Percentiles rank a stretch among this genome's conserved stretches.
These are phyloP conservation scores for Lepidochrysops patricia DNA, from an alignment of 2,888 invertebrate genomes.

Conservation along the genomic window DNA sequence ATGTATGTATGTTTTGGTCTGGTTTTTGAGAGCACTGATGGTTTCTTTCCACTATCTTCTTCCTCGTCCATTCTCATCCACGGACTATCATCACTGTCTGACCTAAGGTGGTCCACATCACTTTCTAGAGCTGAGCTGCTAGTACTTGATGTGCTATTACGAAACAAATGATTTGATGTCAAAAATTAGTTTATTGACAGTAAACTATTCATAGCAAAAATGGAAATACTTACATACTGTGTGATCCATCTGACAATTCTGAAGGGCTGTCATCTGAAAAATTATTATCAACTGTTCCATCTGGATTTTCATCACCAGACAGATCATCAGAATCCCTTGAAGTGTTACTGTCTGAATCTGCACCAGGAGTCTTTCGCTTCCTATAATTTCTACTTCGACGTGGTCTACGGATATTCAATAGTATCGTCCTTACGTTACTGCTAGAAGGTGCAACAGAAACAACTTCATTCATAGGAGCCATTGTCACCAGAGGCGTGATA, in stretches of 20 bases:
- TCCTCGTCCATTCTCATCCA: conserved; percentile 31
- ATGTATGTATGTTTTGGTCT: conserved; percentile 81
- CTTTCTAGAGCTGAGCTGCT: conserved; percentile 31
- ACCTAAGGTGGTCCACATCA: conserved; percentile 29
- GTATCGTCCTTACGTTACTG: conserved; percentile 49
- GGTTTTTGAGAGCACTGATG: conserved; percentile 69
- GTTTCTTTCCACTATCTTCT: conserved; percentile 43
- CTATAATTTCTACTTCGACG: conserved; percentile 51
- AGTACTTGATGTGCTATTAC: conserved; percentile 26
- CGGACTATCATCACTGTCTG: conserved; percentile 45
- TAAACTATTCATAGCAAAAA: not conserved
- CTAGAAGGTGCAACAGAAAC: conserved; percentile 52
- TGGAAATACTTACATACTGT: conserved; percentile 39
- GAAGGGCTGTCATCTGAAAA: conserved; percentile 42
- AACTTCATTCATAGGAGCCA: conserved; percentile 50
- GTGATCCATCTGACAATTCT: conserved; percentile 36
- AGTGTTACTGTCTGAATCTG: conserved; percentile 51
- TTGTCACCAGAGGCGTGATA: conserved; percentile 30
- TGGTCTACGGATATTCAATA: conserved; percentile 49
- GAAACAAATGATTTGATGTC: not conserved
- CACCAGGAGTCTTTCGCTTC: conserved; percentile 55
- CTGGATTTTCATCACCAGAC: conserved; percentile 39
- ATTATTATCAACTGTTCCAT: conserved; percentile 33
- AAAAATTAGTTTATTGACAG: not conserved
- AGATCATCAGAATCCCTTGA: conserved; percentile 63